These are phyloP conservation scores for Phrynosoma blainvillii DNA, from an alignment of 2,113 vertebrate genomes.

Conservation along the genomic window DNA sequence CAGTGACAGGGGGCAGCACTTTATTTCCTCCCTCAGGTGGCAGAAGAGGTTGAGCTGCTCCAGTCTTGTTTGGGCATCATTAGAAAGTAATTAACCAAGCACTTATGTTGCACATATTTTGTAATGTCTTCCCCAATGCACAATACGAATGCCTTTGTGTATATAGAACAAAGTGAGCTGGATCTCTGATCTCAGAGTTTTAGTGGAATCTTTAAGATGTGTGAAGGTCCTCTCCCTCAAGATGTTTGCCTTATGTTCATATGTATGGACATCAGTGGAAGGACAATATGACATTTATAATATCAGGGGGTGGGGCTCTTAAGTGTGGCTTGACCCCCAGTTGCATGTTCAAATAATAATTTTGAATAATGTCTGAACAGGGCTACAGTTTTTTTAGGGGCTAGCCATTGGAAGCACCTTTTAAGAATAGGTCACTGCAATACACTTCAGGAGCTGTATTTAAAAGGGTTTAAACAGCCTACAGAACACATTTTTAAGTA, in stretches of 20 bases:
- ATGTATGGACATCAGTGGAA: too few relatives aligned
- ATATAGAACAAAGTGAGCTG: background rate
- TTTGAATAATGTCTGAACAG: background rate
- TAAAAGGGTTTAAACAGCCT: background rate
- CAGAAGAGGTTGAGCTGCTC: too few relatives aligned
- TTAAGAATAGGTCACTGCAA: background rate
- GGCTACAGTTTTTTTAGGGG: background rate
- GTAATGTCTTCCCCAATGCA: too few relatives aligned
- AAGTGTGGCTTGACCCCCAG: background rate
- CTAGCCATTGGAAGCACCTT: rapidly evolving
- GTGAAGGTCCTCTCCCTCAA: background rate
- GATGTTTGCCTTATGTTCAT: too few relatives aligned
- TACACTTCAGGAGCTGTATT: background rate
- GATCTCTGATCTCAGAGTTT: background rate
- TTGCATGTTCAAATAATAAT: background rate
- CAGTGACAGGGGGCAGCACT: too few relatives aligned
- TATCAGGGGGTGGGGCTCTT: background rate
- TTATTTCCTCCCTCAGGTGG: too few relatives aligned
- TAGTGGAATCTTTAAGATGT: too few relatives aligned
- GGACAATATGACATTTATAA: background rate
- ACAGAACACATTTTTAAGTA: background rate
- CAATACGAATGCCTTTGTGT: too few relatives aligned
- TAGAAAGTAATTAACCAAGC: too few relatives aligned
- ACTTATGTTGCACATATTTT: too few relatives aligned
- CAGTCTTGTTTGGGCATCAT: too few relatives aligned